Base-by-base conservation (phyloP, 1,140 invertebrate species). In the Nymphalis io region DNA sequence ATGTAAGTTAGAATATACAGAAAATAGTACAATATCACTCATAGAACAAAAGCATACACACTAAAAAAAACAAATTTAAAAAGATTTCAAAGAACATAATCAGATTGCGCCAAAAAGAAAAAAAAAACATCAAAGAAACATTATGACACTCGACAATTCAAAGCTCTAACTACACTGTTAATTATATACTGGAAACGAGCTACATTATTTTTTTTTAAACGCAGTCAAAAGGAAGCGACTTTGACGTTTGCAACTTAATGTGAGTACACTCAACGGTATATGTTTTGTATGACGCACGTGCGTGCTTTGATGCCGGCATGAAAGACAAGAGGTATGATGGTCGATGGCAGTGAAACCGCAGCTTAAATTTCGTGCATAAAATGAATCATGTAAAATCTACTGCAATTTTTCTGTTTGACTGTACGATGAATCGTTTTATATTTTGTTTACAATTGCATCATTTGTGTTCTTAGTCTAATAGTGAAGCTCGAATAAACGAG, bases 171-270 rank as follows among this genome's bases (percentile, higher is more conserved):
- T 76, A 73, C 80, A 78, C 76, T 85, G 82, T 85, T 89, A 89
- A 89, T 89, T 87, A 89, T 87, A 79, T 87, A 82, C 76, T 78
- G 76, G 70, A 81, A 77, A 71, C 60, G 72, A 67, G 73, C 72
- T 78, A 64, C 57, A 48, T 67, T 72, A 60, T 76, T 81, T 84
- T 85, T n/a, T 87, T 84, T 82, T 77, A 84, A 81, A 81, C 75
- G 76, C 80, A 84, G 82, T 88, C 80, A 88, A 89, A 84, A 86
- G 87, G 85, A 89, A 85, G 85, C 85, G 81, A 74, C 87, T 89
- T 88, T 88, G 84, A 87, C 79, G 79, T 82, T 81, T 79, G 76
- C 76, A 80, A 88, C 80, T 84, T 86, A 86, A 72, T 70, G 60
- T 60, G 75, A 87, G 84, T 46, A 82, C 76, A 62, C 84, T 85